Percentiles rank a stretch among this genome's conserved stretches.
phyloP scores from a whole-genome alignment of 2,888 invertebrate species.

The Dichetophora obliterata region DNA sequence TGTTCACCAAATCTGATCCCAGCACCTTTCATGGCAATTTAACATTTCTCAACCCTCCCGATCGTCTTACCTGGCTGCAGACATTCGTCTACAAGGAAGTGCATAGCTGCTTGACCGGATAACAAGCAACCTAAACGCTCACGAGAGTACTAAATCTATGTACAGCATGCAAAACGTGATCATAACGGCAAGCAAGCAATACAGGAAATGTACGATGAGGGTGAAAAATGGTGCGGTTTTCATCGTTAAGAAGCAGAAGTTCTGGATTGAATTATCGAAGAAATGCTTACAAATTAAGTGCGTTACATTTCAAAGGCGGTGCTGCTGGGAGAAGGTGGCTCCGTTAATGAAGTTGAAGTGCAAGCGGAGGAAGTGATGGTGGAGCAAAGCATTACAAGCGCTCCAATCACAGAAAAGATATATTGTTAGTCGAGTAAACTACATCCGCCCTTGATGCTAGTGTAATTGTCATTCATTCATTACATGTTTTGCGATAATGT shows the following conservation, averaged over 20 bases:
- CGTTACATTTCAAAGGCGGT: slow-evolving; percentile 63
- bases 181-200: slow-evolving; percentile 80
- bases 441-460: background rate
- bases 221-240: slow-evolving; percentile 81
- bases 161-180: slow-evolving; percentile 77
- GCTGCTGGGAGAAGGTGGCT: slow-evolving; percentile 49
- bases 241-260: slow-evolving; percentile 79
- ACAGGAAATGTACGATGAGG: slow-evolving; percentile 79
- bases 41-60: slow-evolving; percentile 69
- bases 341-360: slow-evolving; percentile 20
- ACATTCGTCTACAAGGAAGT: slow-evolving; percentile 71
- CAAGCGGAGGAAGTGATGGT: background rate
- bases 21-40: slow-evolving; percentile 67
- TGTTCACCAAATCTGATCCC: slow-evolving; percentile 57
- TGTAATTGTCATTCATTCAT: background rate
- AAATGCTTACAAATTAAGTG: slow-evolving; percentile 73
- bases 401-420: slow-evolving; percentile 36
- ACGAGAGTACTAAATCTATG: slow-evolving; percentile 61
- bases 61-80: slow-evolving; percentile 71
- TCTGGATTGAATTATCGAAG: slow-evolving; percentile 74
- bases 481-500: slow-evolving; percentile 10
- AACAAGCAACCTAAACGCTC: slow-evolving; percentile 69
- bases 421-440: background rate
- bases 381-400: slow-evolving; percentile 14
- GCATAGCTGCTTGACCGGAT: slow-evolving; percentile 72